Evolutionary conservation across 2,888 invertebrate genomes (phyloP), one percentile per base, ranked within the genome.

Genomic region (Diarsia rubi): DNA sequence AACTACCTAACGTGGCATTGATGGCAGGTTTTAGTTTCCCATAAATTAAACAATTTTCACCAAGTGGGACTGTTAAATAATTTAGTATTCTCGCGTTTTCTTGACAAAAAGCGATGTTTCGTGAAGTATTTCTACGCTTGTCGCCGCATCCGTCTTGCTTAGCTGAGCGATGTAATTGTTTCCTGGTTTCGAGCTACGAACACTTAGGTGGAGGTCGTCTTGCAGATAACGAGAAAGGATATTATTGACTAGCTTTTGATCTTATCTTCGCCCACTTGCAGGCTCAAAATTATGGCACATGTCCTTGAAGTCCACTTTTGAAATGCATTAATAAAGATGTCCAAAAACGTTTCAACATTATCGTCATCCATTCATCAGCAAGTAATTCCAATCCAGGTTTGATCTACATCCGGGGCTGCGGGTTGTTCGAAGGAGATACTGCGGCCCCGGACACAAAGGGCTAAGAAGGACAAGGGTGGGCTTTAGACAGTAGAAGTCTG

Each of bases 101-200:
- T 6, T 27, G 21, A 63, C 11, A 37, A 24, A n/a, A 57, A 52
- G 16, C 14, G 21, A 24, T 54, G 16, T 54, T 54, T 54, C 24
- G 52, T 3, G 14, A 49, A 66, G 21, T 63, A 19, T 14, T 69
- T 37, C 47, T 45, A 82, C 68, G 59, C 65, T 54, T 27, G 45
- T 73, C 66, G 42, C 69, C 66, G 42, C 69, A 31, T n/a, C 11
- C 65, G 83, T 52, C 69, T 73, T 69, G 66, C 73, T 83, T 44
- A 57, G 68, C 45, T 66, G 73, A 73, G 27, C 54, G 49, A 45
- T 37, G 1, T 73, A 73, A 83, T 79, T 66, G 42, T 21, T 79
- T 81, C 83, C 81, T 83, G 12, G 60, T 83, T 47, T 49, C 42
- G 9, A 47, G 8, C 27, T 24, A 8, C 71, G 44, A n/a, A 24